These are phyloP conservation scores for Drosophila biarmipes DNA, from an alignment of 1,140 invertebrate species.

Conservation along the genomic window DNA sequence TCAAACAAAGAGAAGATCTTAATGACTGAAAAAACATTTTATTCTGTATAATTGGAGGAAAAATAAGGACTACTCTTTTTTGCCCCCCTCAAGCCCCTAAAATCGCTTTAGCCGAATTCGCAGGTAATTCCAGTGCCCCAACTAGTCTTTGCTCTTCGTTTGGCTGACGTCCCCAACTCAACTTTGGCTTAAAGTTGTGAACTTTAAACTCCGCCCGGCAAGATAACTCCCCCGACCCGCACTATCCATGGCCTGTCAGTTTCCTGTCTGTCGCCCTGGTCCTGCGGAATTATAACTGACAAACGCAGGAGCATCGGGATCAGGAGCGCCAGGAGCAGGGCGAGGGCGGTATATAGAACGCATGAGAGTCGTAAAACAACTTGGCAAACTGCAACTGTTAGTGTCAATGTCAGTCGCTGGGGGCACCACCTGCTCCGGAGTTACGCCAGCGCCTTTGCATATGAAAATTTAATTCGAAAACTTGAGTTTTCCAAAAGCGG, in stretches of 20 bases:
- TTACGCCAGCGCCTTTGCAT: constrained; percentile 34
- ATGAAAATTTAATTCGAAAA: constrained; percentile 79
- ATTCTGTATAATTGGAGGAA: no score
- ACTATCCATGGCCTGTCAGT: constrained; percentile 20
- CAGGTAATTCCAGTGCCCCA: background rate
- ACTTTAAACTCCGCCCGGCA: constrained; percentile 26
- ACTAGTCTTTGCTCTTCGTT: constrained; percentile 1
- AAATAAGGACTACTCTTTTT: no score
- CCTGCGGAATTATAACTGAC: constrained; percentile 57
- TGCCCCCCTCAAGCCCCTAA: background rate
- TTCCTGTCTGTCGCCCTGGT: constrained; percentile 23
- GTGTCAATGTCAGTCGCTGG: constrained; percentile 67
- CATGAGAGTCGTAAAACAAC: constrained; percentile 49
- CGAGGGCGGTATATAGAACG: constrained; percentile 4
- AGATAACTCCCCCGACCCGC: constrained; percentile 14
- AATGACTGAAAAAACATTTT: no score
- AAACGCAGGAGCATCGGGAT: constrained; percentile 33
- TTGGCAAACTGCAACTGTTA: constrained; percentile 67
- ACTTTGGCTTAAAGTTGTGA: constrained; percentile 4
- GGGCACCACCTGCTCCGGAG: constrained; percentile 52
- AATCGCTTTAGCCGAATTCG: background rate
- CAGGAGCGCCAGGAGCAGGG: background rate
- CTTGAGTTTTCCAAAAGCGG: constrained; percentile 34
- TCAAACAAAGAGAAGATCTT: no score
- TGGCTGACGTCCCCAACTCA: constrained; percentile 1